Conservation (phyloP, 2,888 invertebrate species). For the Tetragonisca angustula region DNA sequence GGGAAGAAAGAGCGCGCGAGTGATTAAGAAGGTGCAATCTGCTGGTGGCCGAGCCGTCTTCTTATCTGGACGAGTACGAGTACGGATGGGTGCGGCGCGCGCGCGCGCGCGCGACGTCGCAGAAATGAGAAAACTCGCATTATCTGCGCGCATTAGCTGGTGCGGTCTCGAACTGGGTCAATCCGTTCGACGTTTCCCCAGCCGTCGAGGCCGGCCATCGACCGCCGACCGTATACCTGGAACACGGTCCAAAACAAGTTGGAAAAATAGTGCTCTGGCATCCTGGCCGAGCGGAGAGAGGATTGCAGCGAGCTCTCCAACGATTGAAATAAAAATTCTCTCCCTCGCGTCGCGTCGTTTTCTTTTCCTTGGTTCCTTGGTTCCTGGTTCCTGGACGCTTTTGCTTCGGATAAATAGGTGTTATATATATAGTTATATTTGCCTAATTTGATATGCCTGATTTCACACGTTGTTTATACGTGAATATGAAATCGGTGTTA, state of each 20-base stretch:
- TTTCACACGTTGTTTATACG: background rate
- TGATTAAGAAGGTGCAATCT: too few species aligned
- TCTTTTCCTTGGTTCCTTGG: background rate
- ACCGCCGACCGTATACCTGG: constrained; percentile 60
- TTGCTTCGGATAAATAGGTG: constrained; percentile 9
- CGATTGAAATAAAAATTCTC: constrained; percentile 58
- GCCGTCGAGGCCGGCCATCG: constrained; percentile 46
- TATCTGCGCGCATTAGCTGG: constrained; percentile 63
- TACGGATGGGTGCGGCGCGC: too few species aligned
- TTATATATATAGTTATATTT: background rate
- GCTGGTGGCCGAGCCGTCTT: too few species aligned
- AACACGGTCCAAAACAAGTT: constrained; percentile 62
- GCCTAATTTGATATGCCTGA: constrained; percentile 20
- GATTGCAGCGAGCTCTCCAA: constrained; percentile 50
- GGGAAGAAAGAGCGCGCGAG: too few species aligned
- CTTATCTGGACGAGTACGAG: too few species aligned
- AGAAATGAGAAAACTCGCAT: constrained; percentile 64
- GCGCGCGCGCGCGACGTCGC: constrained; percentile 34
- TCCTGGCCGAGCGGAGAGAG: constrained; percentile 27
- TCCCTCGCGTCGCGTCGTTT: constrained; percentile 3
- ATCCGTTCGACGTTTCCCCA: constrained; percentile 59
- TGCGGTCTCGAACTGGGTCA: constrained; percentile 62
- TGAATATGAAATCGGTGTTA: background rate
- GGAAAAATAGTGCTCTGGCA: constrained; percentile 56
- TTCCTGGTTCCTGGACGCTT: background rate